These are phyloP conservation scores for Heliangelus exortis DNA, from an alignment of 2,797 vertebrate species.

Conservation along the genomic window DNA sequence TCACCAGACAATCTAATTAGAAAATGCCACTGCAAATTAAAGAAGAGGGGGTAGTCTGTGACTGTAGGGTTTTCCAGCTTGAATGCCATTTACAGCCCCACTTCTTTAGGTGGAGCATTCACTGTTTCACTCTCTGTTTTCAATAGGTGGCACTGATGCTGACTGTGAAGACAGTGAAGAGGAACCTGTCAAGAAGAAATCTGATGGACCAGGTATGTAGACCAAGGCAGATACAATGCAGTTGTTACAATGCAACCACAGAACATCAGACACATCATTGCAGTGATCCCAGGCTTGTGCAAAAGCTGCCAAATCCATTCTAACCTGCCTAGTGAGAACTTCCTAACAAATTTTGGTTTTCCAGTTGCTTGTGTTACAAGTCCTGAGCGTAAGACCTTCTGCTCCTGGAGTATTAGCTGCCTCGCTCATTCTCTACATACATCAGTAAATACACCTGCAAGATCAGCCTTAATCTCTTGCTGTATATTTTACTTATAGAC, in stretches of 20 bases:
- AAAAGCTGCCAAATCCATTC: background rate
- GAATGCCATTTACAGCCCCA: background rate
- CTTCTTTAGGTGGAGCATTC: background rate
- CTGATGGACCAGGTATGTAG: conserved; percentile 87
- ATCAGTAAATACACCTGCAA: background rate
- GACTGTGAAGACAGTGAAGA: conserved; percentile 88
- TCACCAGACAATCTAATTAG: background rate
- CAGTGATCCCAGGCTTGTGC: background rate
- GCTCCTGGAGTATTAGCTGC: background rate
- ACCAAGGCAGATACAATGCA: background rate
- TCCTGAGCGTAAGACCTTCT: background rate
- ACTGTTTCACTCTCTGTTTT: background rate
- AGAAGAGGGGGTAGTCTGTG: background rate
- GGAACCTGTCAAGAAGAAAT: conserved; percentile 85
- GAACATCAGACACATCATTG: rapidly evolving
- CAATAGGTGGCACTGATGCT: conserved; percentile 82
- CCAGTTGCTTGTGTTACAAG: background rate
- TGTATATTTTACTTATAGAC: background rate
- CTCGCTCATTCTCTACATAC: background rate
- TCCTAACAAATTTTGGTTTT: background rate
- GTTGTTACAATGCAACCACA: background rate
- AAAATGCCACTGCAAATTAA: background rate
- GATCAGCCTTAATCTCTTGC: background rate
- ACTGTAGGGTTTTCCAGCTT: background rate
- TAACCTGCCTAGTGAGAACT: background rate